A percentile compares a stretch with the other conserved stretches of the same genome.
Evolutionary conservation across 2,113 vertebrate genomes (phyloP).

Genomic region (Potamarius usumacintae): DNA sequence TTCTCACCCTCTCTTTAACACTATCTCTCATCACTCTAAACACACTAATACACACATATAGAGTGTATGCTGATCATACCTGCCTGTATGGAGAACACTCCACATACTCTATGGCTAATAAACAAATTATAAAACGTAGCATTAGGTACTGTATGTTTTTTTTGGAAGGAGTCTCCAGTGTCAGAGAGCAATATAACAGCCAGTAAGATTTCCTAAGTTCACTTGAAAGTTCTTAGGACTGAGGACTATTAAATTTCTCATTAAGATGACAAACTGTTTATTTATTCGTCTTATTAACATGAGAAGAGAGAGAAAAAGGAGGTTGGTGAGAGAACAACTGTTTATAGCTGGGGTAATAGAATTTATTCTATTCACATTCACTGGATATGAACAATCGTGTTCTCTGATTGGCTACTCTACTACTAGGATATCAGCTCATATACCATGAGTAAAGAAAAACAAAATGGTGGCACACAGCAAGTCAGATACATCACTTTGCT

Average conservation of each 20-base stretch:
- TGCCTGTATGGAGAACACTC: not conserved
- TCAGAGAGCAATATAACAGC: not conserved
- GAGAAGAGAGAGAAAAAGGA: not conserved
- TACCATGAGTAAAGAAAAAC: too few species aligned
- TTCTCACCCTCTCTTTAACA: not conserved
- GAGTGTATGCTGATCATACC: not conserved
- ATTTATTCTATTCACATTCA: too few species aligned
- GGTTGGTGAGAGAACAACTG: not conserved
- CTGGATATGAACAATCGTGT: too few species aligned
- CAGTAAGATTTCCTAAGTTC: not conserved
- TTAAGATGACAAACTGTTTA: not conserved
- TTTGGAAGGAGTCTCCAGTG: not conserved
- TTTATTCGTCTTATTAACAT: not conserved
- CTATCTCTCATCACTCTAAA: constrained; percentile 7
- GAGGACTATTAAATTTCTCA: not conserved
- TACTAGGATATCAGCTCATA: too few species aligned
- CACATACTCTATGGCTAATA: not conserved
- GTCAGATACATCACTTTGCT: too few species aligned
- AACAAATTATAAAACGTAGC: not conserved
- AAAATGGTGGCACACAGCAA: too few species aligned
- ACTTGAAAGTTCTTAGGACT: not conserved
- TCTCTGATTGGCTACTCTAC: too few species aligned
- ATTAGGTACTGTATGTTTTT: not conserved
- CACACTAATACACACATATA: not conserved
- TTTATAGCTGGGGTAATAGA: not conserved